Conservation (phyloP, 1,140 invertebrate species). For the Zaprionus taronus region DNA sequence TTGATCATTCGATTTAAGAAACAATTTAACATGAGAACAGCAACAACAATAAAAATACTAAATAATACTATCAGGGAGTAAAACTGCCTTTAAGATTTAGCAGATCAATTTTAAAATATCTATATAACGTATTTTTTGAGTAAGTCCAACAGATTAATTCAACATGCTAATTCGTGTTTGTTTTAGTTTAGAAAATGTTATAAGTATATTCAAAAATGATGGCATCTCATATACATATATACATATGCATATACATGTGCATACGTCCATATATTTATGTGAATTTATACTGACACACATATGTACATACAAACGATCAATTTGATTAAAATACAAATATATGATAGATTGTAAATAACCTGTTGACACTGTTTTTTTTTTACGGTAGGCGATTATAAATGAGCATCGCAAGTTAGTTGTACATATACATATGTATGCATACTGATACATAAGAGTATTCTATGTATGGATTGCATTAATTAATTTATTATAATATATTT, state of each 20-base stretch:
- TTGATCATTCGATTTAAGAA: constrained; percentile 2
- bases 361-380: constrained; percentile 10
- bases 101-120: no score
- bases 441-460: neutral
- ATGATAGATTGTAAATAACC: constrained; percentile 11
- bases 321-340: neutral
- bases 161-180: no score
- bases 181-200: no score
- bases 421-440: neutral
- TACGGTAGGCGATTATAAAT: neutral
- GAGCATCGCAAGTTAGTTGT: neutral
- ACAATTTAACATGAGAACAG: neutral
- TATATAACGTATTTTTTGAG: no score
- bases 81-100: no score
- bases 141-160: no score
- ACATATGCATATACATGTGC: no score
- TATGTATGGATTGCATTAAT: neutral
- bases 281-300: neutral
- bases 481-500: neutral
- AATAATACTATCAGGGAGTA: no score
- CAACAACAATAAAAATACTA: neutral
- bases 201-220: no score
- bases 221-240: no score
- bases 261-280: neutral
- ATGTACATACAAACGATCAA: neutral